phyloP scores from a whole-genome alignment of 2,113 vertebrate genomes.

The Electrona antarctica region DNA sequence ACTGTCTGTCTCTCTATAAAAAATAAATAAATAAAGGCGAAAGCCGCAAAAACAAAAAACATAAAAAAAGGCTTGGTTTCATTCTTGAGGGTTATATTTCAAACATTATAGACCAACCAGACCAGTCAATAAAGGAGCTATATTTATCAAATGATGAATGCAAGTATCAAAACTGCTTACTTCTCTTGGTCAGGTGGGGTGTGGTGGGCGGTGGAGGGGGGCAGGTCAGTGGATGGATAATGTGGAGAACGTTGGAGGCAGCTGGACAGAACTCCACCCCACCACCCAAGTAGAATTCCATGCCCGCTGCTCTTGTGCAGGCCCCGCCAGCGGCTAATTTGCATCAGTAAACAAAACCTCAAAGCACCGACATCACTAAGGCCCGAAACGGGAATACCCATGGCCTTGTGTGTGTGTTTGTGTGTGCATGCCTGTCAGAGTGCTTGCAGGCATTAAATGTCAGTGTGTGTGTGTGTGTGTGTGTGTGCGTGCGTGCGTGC shows the following conservation, averaged over 20 bases:
- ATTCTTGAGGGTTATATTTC: no score
- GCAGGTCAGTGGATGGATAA: neutral
- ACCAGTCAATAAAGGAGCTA: no score
- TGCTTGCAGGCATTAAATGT: neutral
- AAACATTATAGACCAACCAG: no score
- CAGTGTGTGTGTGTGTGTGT: constrained; percentile 16
- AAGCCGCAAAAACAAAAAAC: no score
- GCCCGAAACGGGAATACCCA: constrained; percentile 60
- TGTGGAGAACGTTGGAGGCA: constrained; percentile 14
- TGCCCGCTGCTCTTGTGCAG: constrained; percentile 69
- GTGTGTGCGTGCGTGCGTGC: neutral
- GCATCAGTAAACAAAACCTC: constrained; percentile 81
- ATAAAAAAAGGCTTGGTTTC: no score
- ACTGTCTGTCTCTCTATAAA: no score
- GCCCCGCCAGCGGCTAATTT: constrained; percentile 72
- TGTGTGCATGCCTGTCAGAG: constrained; percentile 13
- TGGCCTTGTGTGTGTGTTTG: constrained; percentile 46
- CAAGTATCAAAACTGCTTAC: neutral
- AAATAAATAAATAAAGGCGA: no score
- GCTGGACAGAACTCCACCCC: constrained; percentile 9
- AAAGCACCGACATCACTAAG: constrained; percentile 73
- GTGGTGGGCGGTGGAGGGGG: neutral
- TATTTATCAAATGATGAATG: no score
- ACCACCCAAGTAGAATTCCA: constrained; percentile 65
- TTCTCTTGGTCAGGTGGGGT: constrained; percentile 33